Conservation (phyloP, 2,888 invertebrate species). For the Drosophila vallismaia region DNA sequence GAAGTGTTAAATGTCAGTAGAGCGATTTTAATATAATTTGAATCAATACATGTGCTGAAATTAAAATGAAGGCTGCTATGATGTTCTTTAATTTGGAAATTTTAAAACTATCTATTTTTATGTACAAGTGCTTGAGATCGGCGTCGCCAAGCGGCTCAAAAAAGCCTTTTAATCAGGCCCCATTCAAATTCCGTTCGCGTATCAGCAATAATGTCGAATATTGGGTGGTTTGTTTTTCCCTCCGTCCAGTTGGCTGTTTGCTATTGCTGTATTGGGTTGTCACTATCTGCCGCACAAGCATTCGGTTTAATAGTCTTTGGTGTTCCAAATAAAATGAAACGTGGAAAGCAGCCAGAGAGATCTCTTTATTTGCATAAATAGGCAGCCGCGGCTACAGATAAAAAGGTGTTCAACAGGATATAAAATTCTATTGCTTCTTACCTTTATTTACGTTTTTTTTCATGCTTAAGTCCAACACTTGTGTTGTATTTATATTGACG, state of each 20-base stretch:
- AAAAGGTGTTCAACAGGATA: slow-evolving; percentile 77
- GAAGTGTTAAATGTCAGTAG: slow-evolving; percentile 66
- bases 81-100: slow-evolving; percentile 18
- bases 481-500: neutral
- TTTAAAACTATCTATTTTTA: slow-evolving; percentile 16
- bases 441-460: slow-evolving; percentile 21
- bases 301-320: slow-evolving; percentile 69
- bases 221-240: slow-evolving; percentile 51
- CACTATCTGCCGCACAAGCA: slow-evolving; percentile 45
- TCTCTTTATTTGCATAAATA: slow-evolving; percentile 60
- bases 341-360: slow-evolving; percentile 51
- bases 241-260: slow-evolving; percentile 10
- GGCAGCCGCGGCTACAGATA: slow-evolving; percentile 41
- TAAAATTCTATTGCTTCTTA: slow-evolving; percentile 54
- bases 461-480: neutral
- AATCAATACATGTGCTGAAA: slow-evolving; percentile 38
- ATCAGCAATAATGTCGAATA: slow-evolving; percentile 70
- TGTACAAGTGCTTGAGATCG: slow-evolving; percentile 42
- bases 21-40: slow-evolving; percentile 59
- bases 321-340: slow-evolving; percentile 71
- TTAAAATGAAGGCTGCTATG: neutral
- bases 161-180: slow-evolving; percentile 66
- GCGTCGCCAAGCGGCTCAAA: slow-evolving; percentile 50
- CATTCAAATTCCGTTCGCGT: slow-evolving; percentile 64
- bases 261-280: slow-evolving; percentile 15